Base-by-base conservation (phyloP, 2,888 invertebrate genomes). In the Andricus quercusramuli region DNA sequence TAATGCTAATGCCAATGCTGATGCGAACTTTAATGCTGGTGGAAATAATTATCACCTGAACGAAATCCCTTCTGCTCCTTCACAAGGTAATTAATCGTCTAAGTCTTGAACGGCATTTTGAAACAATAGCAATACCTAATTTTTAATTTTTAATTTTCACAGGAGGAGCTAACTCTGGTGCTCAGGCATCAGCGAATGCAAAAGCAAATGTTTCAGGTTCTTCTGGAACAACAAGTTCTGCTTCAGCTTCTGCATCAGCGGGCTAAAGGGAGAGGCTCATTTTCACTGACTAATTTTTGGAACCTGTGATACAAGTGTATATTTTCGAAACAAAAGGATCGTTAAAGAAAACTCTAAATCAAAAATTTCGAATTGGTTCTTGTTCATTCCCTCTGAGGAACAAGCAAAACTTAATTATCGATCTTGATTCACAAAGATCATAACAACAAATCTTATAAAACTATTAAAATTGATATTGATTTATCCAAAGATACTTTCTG, bases 231-330 rank as follows among this genome's bases (percentile, higher is more conserved):
- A 25, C 1, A 25, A 25, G 25, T 25, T 25, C 25, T 25, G 25
- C 25, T 25, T 85, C 86, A 47, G 87, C 88, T 41, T 79, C 84
- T 1, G 86, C 88, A 3, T 65, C 78, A 6, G 78, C 79, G 17
- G 81, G 90, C 65, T 88, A 89, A 15, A 81, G 80, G 6, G 86
- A 87, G 37, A 88, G 84, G 87, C 85, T 90, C 78, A 80, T 91
- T 65, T 90, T 91, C 82, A 83, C 77, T 67, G 29, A 70, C 70
- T 70, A 51, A 68, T 51, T 85, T 77, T 86, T 25, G 85, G 81
- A 62, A n/a, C 13, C 62, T 59, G 67, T 29, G 67, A 66, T 66
- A 66, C 8, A n/a, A 66, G 44, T 25, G 25, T 1, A 25, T 25
- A 25, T 25, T 25, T 25, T 25, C 25, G 1, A 25, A 25, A 25